Conservation (phyloP, 2,797 vertebrate genomes). For the Myotis myotis region DNA sequence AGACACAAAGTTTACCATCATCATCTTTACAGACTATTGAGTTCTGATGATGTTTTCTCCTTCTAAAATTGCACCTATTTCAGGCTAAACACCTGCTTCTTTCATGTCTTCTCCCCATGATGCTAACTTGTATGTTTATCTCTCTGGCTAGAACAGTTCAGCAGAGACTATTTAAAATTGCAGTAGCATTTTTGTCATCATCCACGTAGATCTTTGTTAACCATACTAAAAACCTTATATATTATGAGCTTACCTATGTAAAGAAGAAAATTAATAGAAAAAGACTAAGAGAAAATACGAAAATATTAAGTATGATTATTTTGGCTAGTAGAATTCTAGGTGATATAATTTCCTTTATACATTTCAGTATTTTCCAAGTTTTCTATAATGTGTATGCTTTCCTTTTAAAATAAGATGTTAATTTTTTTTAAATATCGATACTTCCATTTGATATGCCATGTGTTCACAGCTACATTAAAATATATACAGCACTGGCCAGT, state of each 20-base stretch:
- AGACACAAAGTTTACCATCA: neutral
- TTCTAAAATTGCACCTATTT: slow-evolving; percentile 4
- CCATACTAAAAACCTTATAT: slow-evolving; percentile 9
- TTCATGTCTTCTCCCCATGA: slow-evolving; percentile 15
- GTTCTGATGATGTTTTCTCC: neutral
- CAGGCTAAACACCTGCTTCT: slow-evolving; percentile 10
- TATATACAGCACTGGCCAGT: neutral
- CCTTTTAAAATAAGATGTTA: slow-evolving; percentile 42
- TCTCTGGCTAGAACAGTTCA: neutral
- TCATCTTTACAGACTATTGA: neutral
- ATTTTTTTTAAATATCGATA: slow-evolving; percentile 29
- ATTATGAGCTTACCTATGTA: neutral
- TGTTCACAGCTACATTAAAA: neutral
- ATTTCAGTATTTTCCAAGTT: slow-evolving; percentile 37
- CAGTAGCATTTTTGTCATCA: neutral
- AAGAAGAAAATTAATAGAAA: slow-evolving; percentile 27
- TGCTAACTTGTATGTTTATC: neutral
- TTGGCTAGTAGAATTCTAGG: neutral
- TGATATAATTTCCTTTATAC: slow-evolving; percentile 27
- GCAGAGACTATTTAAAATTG: neutral
- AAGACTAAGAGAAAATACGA: neutral
- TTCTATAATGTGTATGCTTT: neutral
- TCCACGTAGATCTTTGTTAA: neutral
- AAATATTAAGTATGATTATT: slow-evolving; percentile 18
- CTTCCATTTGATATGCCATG: neutral